Conservation (phyloP, 37 sponge, comb jelly and placozoan genomes). For the Amphimedon queenslandica region DNA sequence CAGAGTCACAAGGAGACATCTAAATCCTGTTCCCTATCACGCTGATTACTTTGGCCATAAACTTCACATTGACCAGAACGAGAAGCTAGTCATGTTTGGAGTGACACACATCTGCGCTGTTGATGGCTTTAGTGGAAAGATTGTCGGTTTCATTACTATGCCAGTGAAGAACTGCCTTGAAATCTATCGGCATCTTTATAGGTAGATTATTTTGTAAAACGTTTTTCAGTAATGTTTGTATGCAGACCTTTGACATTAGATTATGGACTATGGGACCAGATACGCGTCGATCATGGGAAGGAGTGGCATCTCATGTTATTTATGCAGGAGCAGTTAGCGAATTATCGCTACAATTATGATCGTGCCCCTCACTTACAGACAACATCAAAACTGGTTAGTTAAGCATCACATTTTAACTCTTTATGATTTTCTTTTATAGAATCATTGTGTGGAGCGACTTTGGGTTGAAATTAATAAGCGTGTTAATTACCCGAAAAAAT, state of each 20-base stretch:
- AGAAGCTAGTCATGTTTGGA: conserved; percentile 69
- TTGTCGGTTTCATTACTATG: conserved; percentile 32
- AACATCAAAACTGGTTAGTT: too few species aligned
- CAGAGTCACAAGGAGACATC: not conserved
- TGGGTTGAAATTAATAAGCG: too few species aligned
- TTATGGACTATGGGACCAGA: conserved; percentile 72
- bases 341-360: too few species aligned
- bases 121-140: conserved; percentile 46
- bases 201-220: conserved; percentile 5
- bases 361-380: too few species aligned
- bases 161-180: conserved; percentile 51
- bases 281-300: conserved; percentile 60
- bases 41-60: conserved; percentile 70
- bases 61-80: conserved; percentile 64
- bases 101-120: conserved; percentile 56
- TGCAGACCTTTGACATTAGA: conserved; percentile 33
- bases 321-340: conserved; percentile 61
- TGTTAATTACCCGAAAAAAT: not conserved
- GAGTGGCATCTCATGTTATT: conserved; percentile 55
- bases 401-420: too few species aligned
- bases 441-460: too few species aligned
- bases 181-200: conserved; percentile 41
- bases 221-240: too few species aligned
- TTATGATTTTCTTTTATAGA: too few species aligned
- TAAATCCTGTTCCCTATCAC: conserved; percentile 19